Base-by-base conservation (phyloP, 2,113 vertebrate genomes). In the Antigone vipio region DNA sequence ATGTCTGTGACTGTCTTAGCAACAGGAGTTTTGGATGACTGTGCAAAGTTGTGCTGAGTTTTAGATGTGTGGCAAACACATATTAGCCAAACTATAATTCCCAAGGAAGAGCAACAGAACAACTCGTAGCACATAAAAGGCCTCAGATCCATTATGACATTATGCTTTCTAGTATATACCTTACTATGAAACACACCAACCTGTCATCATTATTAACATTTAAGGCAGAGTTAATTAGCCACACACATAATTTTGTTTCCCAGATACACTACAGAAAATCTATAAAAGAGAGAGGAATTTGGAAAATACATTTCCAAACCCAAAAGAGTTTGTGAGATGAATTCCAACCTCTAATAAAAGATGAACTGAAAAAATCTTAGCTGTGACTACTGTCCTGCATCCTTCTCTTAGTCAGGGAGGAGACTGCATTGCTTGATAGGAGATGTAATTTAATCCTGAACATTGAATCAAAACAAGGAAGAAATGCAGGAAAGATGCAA, bases 61-160 rank as follows among this genome's bases (percentile, higher is more conserved):
- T 89, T 84, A 59, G 55, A 13, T 3, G 7, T 59, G 67, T 73
- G 64, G 11, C 40, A 74, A 91, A 64, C 44, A 73, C 6, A 6
- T 44, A 73, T 76, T 93, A 73, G 8, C n/a, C 34, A 91, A 87
- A 89, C 49, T 35, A 3, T 59, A 79, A 89, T 71, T 93, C 93
- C n/a, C 15, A 38, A 34, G 44, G 87, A 59, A 84, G 49, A 85
- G 24, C 22, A 76, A 44, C 45, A 16, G 5, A 77, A 53, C 6
- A 71, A 23, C 35, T 34, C 13, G 0, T 40, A n/a, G 30, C 21
- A 29, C 5, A 7, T 22, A 34, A 72, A 85, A 66, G 3, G 22
- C 7, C 29, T 82, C 42, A 19, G 9, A 64, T 55, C 29, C 12
- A 24, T 80, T 83, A 52, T 44, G 24, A 14, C 16, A 11, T 12